These are phyloP conservation scores for Falco concolor DNA, from an alignment of 2,797 vertebrate genomes.

Conservation along the genomic window DNA sequence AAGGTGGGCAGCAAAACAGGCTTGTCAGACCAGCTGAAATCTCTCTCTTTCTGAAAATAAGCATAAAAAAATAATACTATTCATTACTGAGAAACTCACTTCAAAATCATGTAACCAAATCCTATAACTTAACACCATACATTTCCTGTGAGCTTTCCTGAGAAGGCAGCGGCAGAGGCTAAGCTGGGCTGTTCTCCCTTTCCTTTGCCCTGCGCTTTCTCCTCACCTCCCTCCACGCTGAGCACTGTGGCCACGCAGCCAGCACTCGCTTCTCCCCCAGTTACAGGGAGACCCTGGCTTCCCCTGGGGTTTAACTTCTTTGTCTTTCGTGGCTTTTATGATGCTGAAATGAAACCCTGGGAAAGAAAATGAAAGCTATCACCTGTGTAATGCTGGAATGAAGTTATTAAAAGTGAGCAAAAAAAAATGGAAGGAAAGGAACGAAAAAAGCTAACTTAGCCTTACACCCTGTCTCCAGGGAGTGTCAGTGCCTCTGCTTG, in stretches of 20 bases:
- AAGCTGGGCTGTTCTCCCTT: neutral
- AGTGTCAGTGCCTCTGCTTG: neutral
- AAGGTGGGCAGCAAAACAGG: neutral
- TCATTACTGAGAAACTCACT: neutral
- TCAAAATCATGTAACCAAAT: neutral
- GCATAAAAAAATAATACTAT: neutral
- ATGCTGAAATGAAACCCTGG: neutral
- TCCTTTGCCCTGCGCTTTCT: neutral
- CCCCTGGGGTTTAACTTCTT: neutral
- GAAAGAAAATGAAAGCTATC: neutral
- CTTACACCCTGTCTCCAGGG: neutral
- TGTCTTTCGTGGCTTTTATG: neutral
- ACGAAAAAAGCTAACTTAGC: neutral
- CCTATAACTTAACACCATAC: neutral
- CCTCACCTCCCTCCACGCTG: neutral
- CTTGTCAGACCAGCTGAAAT: neutral
- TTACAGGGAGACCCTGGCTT: neutral
- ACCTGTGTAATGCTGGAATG: neutral
- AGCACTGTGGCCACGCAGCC: neutral
- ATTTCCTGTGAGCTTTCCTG: neutral
- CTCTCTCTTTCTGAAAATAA: neutral
- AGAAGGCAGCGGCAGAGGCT: neutral
- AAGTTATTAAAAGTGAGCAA: neutral
- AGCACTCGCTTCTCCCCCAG: neutral
- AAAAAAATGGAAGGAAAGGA: neutral